phyloP scores from a whole-genome alignment of 1,140 invertebrate genomes.

The Camponotus pennsylvanicus region DNA sequence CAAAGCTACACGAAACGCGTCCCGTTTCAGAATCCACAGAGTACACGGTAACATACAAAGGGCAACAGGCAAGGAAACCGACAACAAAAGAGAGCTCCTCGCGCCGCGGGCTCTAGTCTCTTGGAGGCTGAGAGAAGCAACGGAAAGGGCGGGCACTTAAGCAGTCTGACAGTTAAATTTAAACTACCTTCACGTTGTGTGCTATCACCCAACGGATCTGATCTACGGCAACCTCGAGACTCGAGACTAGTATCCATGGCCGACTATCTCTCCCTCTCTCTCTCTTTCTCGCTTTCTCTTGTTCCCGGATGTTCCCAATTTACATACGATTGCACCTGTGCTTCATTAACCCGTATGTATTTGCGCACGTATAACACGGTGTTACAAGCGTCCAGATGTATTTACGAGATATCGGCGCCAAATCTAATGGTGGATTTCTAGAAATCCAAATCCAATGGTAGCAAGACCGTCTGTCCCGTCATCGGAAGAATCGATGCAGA shows the following conservation, averaged over 20 bases:
- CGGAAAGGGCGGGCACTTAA: conserved; percentile 71
- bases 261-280: not conserved
- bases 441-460: conserved; percentile 32
- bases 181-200: conserved; percentile 68
- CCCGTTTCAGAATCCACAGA: not conserved
- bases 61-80: conserved; percentile 48
- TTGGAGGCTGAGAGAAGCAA: conserved; percentile 42
- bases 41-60: conserved; percentile 3
- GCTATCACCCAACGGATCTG: conserved; percentile 64
- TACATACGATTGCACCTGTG: conserved; percentile 67
- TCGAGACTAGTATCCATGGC: conserved; percentile 14
- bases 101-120: conserved; percentile 24
- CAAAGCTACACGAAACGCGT: not conserved
- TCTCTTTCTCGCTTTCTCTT: not conserved
- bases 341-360: conserved; percentile 71
- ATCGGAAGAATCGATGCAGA: conserved; percentile 21
- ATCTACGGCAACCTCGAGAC: conserved; percentile 67
- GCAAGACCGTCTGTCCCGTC: not conserved
- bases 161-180: conserved; percentile 79
- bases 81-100: conserved; percentile 38
- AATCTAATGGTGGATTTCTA: conserved; percentile 16
- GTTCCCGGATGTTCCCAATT: conserved; percentile 60
- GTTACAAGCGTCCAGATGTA: conserved; percentile 18
- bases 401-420: conserved; percentile 46
- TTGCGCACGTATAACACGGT: conserved; percentile 38